phyloP scores from a whole-genome alignment of 2,113 vertebrate genomes.

The Xiphorhynchus elegans region DNA sequence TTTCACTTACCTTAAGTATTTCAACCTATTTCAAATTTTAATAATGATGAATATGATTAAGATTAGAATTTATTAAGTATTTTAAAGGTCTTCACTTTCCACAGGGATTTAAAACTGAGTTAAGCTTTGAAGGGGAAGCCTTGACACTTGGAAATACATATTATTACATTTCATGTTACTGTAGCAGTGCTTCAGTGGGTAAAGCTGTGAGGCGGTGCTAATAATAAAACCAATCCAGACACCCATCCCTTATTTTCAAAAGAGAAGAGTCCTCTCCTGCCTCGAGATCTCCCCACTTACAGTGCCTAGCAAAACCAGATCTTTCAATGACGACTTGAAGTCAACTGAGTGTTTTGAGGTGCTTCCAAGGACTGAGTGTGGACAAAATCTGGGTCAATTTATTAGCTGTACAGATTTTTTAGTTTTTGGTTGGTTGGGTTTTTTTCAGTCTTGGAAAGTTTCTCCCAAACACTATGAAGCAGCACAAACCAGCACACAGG shows the following conservation, averaged over 20 bases:
- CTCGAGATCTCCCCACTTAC: neutral
- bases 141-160: neutral
- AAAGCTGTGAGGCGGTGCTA: neutral
- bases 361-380: neutral
- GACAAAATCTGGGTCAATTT: neutral
- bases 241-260: neutral
- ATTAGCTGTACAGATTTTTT: neutral
- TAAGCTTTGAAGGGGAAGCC: conserved; percentile 10
- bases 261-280: neutral
- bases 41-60: conserved; percentile 58
- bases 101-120: conserved; percentile 40
- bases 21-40: conserved; percentile 56
- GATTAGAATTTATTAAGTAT: conserved; percentile 54
- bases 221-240: neutral
- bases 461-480: neutral
- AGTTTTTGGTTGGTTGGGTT: neutral
- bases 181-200: neutral
- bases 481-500: rapidly evolving
- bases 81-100: conserved; percentile 43
- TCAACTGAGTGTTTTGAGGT: neutral
- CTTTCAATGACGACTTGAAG: neutral
- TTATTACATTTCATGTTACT: neutral
- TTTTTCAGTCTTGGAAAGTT: neutral
- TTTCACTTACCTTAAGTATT: conserved; percentile 50
- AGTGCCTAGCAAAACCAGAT: neutral